A percentile compares a stretch with the other conserved stretches of the same genome.
Conservation (phyloP, 2,797 vertebrate species). For the Spinus olivaceus region DNA sequence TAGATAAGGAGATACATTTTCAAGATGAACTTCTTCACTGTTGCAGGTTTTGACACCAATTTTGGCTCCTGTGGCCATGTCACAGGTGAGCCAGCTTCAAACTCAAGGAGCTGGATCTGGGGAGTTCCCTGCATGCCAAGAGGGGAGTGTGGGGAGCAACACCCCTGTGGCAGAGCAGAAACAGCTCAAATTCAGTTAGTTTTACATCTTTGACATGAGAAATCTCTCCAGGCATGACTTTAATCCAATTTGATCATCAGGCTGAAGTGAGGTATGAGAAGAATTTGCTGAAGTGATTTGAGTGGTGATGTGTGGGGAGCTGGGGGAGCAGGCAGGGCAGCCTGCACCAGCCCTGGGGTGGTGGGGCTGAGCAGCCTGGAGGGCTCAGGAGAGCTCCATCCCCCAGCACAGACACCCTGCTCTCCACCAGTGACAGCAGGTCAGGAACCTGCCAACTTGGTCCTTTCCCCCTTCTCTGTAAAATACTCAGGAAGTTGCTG, state of each 20-base stretch:
- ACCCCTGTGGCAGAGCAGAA: background rate
- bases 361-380: background rate
- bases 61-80: background rate
- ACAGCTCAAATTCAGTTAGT: background rate
- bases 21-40: background rate
- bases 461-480: background rate
- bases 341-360: background rate
- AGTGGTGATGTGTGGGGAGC: background rate
- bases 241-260: background rate
- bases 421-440: fast-evolving
- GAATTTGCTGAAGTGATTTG: background rate
- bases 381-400: background rate
- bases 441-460: fast-evolving
- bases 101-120: fast-evolving
- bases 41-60: background rate
- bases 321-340: background rate
- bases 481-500: background rate
- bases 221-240: background rate
- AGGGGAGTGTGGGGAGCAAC: too few species aligned
- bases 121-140: background rate
- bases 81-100: background rate
- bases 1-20: background rate
- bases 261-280: background rate
- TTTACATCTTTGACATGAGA: background rate
- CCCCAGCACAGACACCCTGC: background rate